Conservation (phyloP, 2,797 vertebrate genomes). For the Mallotus villosus region DNA sequence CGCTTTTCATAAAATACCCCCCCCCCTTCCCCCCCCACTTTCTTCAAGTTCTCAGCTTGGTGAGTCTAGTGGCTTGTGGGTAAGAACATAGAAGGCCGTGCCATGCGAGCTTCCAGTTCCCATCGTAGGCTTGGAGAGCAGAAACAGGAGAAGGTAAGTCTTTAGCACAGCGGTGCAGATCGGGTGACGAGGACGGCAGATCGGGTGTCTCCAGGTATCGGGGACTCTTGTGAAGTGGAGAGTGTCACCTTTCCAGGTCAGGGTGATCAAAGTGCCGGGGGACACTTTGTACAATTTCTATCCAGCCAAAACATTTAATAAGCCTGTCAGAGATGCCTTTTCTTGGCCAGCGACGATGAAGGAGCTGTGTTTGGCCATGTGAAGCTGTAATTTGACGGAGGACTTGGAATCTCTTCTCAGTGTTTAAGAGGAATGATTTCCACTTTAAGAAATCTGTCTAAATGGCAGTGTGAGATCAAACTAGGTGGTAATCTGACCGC, state of each 20-base stretch:
- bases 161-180: slow-evolving; percentile 63
- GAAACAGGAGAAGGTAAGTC: slow-evolving; percentile 69
- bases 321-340: slow-evolving; percentile 60
- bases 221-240: slow-evolving; percentile 62
- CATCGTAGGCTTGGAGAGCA: slow-evolving; percentile 39
- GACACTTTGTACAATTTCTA: slow-evolving; percentile 67
- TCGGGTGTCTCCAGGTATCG: slow-evolving; percentile 72
- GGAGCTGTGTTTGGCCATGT: slow-evolving; percentile 60
- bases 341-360: slow-evolving; percentile 63
- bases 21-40: background rate
- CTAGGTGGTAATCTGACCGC: slow-evolving; percentile 63
- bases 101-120: slow-evolving; percentile 68
- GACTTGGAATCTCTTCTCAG: slow-evolving; percentile 65
- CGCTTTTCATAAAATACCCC: slow-evolving; percentile 52
- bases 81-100: slow-evolving; percentile 43
- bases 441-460: slow-evolving; percentile 67
- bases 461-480: slow-evolving; percentile 66
- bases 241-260: slow-evolving; percentile 71
- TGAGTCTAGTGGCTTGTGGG: slow-evolving; percentile 57
- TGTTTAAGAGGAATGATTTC: slow-evolving; percentile 67
- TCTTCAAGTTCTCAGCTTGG: slow-evolving; percentile 43
- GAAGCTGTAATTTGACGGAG: slow-evolving; percentile 69
- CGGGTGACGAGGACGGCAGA: slow-evolving; percentile 60
- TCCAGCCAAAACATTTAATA: slow-evolving; percentile 73
- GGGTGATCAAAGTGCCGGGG: slow-evolving; percentile 67